phyloP scores from a whole-genome alignment of 2,797 vertebrate species.

The Schizopygopsis pylzovi region DNA sequence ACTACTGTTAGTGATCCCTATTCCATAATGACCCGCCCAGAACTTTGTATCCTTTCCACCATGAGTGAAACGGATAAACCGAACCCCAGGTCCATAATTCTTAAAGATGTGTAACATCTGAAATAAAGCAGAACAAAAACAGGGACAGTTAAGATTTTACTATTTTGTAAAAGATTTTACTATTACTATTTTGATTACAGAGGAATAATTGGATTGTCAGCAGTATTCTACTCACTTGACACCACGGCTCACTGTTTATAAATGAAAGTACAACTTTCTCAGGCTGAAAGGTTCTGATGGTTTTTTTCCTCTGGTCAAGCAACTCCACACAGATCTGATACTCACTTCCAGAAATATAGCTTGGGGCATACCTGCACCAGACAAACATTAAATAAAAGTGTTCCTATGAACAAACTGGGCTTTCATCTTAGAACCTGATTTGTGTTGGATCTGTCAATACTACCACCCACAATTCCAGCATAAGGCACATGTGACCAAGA shows the following conservation, averaged over 20 bases:
- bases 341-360: conserved; percentile 65
- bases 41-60: conserved; percentile 87
- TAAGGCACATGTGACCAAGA: neutral
- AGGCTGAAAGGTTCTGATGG: conserved; percentile 76
- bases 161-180: neutral
- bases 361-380: conserved; percentile 81
- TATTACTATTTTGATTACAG: neutral
- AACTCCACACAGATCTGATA: conserved; percentile 73
- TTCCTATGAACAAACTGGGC: neutral
- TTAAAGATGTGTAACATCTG: conserved; percentile 83
- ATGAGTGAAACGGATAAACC: conserved; percentile 84
- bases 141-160: neutral
- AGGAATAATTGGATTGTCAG: neutral
- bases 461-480: neutral
- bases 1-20: conserved; percentile 88
- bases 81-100: conserved; percentile 86
- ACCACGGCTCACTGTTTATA: conserved; percentile 84
- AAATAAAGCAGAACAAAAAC: conserved; percentile 12
- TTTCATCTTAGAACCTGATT: neutral
- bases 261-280: conserved; percentile 72
- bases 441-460: neutral
- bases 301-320: conserved; percentile 70
- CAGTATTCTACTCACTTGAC: conserved; percentile 72
- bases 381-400: neutral
- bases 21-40: conserved; percentile 92